Evolutionary conservation across 2,113 vertebrate species (phyloP).

Genomic region (Tinamus guttatus): DNA sequence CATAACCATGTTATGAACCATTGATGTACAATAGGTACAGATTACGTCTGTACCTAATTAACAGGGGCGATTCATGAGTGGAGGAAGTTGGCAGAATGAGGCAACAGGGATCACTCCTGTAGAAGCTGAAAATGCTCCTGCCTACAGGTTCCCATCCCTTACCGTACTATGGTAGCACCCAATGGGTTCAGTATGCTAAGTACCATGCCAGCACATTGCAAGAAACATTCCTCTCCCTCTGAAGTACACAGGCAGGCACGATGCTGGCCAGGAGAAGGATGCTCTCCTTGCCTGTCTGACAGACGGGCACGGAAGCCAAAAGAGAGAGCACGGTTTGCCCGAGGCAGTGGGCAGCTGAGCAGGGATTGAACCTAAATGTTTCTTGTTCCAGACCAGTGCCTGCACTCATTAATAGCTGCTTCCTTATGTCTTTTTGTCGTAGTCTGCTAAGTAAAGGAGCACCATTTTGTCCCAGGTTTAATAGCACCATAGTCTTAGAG

Average conservation of each 20-base stretch:
- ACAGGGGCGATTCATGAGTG: not conserved
- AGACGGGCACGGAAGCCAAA: conserved; percentile 1
- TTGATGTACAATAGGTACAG: not conserved
- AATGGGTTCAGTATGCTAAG: not conserved
- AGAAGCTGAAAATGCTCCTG: not conserved
- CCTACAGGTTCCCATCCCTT: not conserved
- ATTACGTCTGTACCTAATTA: not conserved
- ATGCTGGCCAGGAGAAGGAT: not conserved
- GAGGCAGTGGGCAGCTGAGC: not conserved
- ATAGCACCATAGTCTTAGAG: not conserved
- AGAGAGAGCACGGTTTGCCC: not conserved
- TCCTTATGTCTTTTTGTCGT: not conserved
- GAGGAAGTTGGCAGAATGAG: not conserved
- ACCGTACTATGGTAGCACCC: not conserved
- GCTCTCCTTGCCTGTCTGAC: not conserved
- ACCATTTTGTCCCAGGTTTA: not conserved
- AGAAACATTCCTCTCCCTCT: not conserved
- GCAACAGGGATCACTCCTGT: not conserved
- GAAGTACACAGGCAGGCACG: not conserved
- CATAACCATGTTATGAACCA: too few relatives aligned
- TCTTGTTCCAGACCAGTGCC: conserved; percentile 22
- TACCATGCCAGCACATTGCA: not conserved
- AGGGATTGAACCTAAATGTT: conserved; percentile 20
- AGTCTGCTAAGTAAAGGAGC: not conserved
- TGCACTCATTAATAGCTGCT: conserved; percentile 26